Base-by-base conservation (phyloP, 1,140 invertebrate genomes). In the Cardiocondyla obscurior region DNA sequence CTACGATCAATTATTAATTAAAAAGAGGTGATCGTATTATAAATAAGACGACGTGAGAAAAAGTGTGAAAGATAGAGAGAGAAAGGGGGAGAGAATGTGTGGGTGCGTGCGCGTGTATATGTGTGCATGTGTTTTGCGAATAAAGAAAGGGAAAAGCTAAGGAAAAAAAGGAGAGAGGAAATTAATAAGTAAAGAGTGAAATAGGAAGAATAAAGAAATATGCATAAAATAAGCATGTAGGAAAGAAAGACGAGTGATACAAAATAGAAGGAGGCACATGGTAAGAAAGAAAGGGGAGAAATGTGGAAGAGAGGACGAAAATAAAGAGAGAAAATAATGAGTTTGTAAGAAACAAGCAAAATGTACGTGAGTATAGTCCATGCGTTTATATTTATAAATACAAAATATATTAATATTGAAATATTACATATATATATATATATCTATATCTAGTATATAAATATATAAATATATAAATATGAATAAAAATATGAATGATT, bases 1-100 rank as follows among this genome's bases (percentile, higher is more conserved):
- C 86, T 89, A 91, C 85, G 90, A 91, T 92, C 91, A 93, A 93
- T 93, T 91, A 91, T 89, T 89, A 90, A 87, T 88, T 82, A 87
- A 30, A 84, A 33, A 81, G 42, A 60, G 36, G 51, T 4, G 33
- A 85, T 76, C 72, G 51, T 73, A 62, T 62, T 76, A 76, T 76
- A 62, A 76, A 62, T 76, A 76, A 62, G 42, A 33, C 36, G 57
- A 36, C 10, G 46, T 55, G 44, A 83, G 44, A 14, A 84, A 72
- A 44, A 69, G 81, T 79, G 33, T 33, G 81, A 72, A 42, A 42
- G 79, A 72, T 55, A 30, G 30, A 30, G 57, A 30, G n/a, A 36
- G 33, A 53, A 55, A 57, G 39, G 44, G 12, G 5, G 44, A 46
- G 4, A 10, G 16, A 46, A n/a, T n/a, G 16, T 16, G 16, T 46